Base-by-base conservation (phyloP, 1,140 invertebrate species). In the Papilio polytes region DNA sequence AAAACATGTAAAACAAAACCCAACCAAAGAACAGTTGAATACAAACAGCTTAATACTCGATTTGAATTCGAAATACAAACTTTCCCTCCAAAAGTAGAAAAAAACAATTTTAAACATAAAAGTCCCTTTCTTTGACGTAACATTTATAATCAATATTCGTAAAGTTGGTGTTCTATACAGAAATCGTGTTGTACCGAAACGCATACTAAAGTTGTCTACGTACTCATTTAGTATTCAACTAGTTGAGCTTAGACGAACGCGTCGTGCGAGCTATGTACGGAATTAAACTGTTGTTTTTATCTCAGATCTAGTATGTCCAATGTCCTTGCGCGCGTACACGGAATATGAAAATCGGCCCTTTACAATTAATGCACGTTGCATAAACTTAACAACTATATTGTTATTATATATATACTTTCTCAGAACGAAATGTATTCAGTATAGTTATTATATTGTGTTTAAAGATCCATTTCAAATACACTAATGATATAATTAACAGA, bases 181-280 rank as follows among this genome's bases (percentile, higher is more conserved):
- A 92, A 94, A 92, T 92, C 91, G 92, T 92, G 92, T 84, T 82
- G 78, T 82, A 72, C 81, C 74, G 84, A 66, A 66, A 70, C 56
- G 91, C 89, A 93, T 92, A 92, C 90, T 85, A 90, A 93, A 85
- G 79, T 36, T 80, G 53, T 6, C 51, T 53, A 18, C 46, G 81
- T 51, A 72, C 59, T 81, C 92, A 92, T 94, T 91, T 91, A 87
- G 90, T 94, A 94, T 94, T 91, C 92, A 88, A 79, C 82, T 86
- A 87, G 86, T 78, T 82, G 74, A 80, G 73, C 78, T 84, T 89
- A 88, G 85, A 76, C 86, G 84, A 86, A 87, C 83, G 83, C 83
- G 83, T 87, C 87, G 88, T 89, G 86, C 82, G 70, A 81, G 86
- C 83, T 88, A 86, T 86, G 84, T 86, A 81, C 84, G 80, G 89